Conservation (phyloP, 1,140 invertebrate species). For the Schlechtendalia chinensis region DNA sequence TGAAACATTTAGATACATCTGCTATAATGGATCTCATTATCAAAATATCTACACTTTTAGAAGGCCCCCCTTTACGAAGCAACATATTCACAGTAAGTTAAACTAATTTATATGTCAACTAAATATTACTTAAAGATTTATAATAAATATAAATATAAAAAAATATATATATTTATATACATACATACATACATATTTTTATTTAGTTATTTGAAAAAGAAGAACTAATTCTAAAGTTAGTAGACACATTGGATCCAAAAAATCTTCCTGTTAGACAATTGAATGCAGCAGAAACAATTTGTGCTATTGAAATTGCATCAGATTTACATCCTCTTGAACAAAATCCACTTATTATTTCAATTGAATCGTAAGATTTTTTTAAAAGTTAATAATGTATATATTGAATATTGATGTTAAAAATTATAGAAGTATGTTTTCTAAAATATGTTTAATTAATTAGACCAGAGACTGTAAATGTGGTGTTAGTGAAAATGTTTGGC, state of each 20-base stretch:
- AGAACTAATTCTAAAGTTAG: constrained; percentile 77
- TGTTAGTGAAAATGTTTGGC: constrained; percentile 43
- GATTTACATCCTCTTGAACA: constrained; percentile 31
- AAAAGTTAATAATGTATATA: background rate
- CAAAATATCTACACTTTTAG: constrained; percentile 82
- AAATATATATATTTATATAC: background rate
- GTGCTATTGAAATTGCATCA: constrained; percentile 56
- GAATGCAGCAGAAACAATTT: constrained; percentile 76
- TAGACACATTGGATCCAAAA: constrained; percentile 74
- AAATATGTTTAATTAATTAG: constrained; percentile 4
- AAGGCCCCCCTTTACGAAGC: constrained; percentile 72
- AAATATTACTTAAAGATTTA: too few relatives aligned
- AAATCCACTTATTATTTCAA: constrained; percentile 42
- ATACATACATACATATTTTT: constrained; percentile 55
- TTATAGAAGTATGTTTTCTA: background rate
- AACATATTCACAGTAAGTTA: constrained; percentile 77
- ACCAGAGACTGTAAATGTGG: constrained; percentile 29
- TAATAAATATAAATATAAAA: too few relatives aligned
- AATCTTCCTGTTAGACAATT: constrained; percentile 72
- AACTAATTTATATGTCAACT: background rate
- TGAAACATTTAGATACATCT: constrained; percentile 88
- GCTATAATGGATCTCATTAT: constrained; percentile 92
- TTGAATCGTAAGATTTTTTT: constrained; percentile 38
- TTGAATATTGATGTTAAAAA: too few relatives aligned
- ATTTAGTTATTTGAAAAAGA: constrained; percentile 91